These are phyloP conservation scores for Ivindomyrus marchei DNA, from an alignment of 2,113 vertebrate species.

Conservation along the genomic window DNA sequence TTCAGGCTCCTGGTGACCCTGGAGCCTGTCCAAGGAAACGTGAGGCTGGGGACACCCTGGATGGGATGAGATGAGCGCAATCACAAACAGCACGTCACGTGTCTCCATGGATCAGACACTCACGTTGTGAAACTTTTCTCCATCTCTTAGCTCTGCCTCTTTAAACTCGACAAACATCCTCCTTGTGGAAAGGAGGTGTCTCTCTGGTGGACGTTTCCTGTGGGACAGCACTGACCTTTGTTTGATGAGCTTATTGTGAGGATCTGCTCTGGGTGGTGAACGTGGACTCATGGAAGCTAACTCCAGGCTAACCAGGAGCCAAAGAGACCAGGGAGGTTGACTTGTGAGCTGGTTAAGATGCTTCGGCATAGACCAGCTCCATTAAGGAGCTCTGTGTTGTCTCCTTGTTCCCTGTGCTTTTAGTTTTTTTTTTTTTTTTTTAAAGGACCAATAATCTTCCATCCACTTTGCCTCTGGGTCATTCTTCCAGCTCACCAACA, in stretches of 20 bases:
- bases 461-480: background rate
- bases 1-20: background rate
- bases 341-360: background rate
- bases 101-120: background rate
- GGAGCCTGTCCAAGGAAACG: background rate
- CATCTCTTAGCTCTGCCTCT: background rate
- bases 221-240: background rate
- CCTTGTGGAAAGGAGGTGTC: background rate
- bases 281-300: background rate
- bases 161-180: background rate
- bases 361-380: background rate
- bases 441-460: background rate
- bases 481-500: background rate
- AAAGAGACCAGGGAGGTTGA: background rate
- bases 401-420: background rate
- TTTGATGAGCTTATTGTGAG: background rate
- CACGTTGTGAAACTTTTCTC: background rate
- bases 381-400: no score
- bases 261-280: background rate
- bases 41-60: background rate
- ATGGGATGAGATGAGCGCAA: background rate
- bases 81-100: background rate
- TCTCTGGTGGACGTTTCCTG: background rate
- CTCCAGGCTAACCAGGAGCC: background rate
- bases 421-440: background rate